Evolutionary conservation across 2,797 vertebrate species (phyloP), one percentile per base, ranked within the genome.

Genomic region (Siniperca undulata): DNA sequence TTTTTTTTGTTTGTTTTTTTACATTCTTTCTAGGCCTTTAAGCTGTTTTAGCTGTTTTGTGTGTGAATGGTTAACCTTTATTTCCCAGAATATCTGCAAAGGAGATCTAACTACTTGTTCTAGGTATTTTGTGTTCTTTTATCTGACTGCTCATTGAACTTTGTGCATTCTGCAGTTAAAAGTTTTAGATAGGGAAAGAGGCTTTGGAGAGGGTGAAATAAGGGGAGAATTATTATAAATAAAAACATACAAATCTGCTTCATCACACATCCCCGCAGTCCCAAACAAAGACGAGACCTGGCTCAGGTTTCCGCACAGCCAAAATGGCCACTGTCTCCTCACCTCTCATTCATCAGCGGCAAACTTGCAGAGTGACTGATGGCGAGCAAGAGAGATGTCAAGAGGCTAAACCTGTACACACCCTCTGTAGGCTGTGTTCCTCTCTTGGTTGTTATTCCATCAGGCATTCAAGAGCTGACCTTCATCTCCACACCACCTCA

Each of bases 401-500:
- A 75, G 55, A 73, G 70, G 74, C 85, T 82, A 77, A 86, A 91
- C 76, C 76, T 81, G 79, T 73, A 55, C 48, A 69, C 83, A 73
- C 84, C 76, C 79, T 85, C 71, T 70, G 44, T 61, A 50, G 75
- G 55, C 73, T 50, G 62, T 61, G 50, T 71, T 84, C 59, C 75
- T 77, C 48, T 74, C 72, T 53, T 40, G 65, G 81, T 71, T 81
- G 78, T 84, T 89, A 84, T 87, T 89, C 87, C 76, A 78, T 90
- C 88, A 86, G 78, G 82, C 83, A 34, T 90, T 89, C 78, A 90
- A 80, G 67, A 81, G 87, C 86, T 90, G 88, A 94, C 92, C 91
- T 93, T 94, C 90, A 93, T 90, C 82, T 87, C 77, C 87, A 78
- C 81, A 72, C 72, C 83, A 36, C 84, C 89, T 94, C 91, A 93